Conservation (phyloP, 2,113 vertebrate genomes). For the Cyrtonyx montezumae region DNA sequence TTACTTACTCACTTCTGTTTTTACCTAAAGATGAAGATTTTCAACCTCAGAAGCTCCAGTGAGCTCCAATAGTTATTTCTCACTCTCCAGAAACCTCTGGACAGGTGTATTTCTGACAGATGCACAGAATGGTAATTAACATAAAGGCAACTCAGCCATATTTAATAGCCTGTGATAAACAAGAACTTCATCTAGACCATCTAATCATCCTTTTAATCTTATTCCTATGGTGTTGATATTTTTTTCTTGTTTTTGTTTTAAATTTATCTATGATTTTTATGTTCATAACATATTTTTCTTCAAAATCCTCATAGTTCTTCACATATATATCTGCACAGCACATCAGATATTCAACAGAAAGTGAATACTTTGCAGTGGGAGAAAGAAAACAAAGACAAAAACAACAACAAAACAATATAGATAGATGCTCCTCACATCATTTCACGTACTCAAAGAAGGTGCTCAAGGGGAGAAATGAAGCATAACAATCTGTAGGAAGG, state of each 20-base stretch:
- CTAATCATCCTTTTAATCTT: neutral
- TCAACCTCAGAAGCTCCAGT: neutral
- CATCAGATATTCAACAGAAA: neutral
- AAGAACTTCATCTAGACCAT: neutral
- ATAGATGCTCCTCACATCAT: neutral
- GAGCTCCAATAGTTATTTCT: neutral
- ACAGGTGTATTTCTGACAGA: conserved; percentile 15
- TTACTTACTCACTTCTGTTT: neutral
- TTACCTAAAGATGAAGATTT: neutral
- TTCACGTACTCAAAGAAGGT: neutral
- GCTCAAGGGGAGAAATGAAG: conserved; percentile 9
- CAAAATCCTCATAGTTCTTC: neutral
- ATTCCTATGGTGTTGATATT: neutral
- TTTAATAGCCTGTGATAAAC: neutral
- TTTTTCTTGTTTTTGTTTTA: neutral
- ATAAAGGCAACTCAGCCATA: neutral
- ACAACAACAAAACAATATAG: neutral
- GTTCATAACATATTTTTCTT: neutral
- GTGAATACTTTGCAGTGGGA: neutral
- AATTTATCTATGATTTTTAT: neutral
- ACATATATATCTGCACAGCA: neutral
- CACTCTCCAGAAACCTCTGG: neutral
- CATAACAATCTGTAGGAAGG: neutral
- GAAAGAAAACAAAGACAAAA: neutral
- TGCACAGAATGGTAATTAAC: neutral